Evolutionary conservation across 2,113 vertebrate genomes (phyloP).

Genomic region (Paradisaea rubra): DNA sequence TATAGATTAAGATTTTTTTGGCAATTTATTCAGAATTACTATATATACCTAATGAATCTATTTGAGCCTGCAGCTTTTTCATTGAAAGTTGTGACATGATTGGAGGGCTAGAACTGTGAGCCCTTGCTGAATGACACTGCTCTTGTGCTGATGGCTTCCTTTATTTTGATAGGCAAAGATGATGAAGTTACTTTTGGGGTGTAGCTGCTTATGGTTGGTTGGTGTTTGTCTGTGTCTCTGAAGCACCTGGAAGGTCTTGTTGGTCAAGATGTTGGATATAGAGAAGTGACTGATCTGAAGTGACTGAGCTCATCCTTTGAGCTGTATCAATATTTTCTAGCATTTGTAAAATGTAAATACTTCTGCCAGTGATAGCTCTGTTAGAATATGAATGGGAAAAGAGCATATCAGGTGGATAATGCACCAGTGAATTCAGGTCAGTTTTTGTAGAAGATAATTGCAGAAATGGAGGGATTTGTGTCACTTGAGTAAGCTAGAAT

Average conservation of each 20-base stretch:
- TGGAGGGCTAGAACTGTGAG: background rate
- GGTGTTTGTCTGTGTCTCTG: background rate
- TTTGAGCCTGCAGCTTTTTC: background rate
- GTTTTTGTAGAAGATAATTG: background rate
- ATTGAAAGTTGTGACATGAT: background rate
- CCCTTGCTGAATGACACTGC: background rate
- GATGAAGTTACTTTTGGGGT: background rate
- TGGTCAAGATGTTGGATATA: background rate
- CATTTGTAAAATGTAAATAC: background rate
- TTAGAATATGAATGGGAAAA: background rate
- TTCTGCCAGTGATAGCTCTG: background rate
- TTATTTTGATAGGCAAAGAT: background rate
- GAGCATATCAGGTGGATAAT: background rate
- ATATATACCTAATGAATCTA: background rate
- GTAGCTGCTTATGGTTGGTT: background rate
- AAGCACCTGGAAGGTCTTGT: background rate
- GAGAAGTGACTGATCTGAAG: background rate
- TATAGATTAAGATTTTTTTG: background rate
- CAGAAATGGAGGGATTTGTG: background rate
- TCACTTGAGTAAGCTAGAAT: background rate
- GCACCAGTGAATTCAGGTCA: background rate
- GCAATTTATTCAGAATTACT: background rate
- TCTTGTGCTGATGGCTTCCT: background rate
- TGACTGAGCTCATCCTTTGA: background rate
- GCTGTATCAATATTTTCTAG: background rate